Base-by-base conservation (phyloP, 2,888 invertebrate species). In the Campaea margaritaria region DNA sequence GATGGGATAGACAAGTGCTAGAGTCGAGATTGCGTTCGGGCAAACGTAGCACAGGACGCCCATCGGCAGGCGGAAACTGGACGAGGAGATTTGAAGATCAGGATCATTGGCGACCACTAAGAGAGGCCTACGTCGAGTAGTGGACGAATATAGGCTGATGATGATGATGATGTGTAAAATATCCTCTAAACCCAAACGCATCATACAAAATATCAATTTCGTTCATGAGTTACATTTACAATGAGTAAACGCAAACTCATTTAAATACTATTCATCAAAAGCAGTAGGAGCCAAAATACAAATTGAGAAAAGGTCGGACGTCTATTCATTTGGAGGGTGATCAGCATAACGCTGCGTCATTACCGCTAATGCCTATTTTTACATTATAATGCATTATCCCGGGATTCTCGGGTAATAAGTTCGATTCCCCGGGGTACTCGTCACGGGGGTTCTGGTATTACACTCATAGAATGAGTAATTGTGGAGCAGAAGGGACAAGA, bases 281-380 rank as follows among this genome's bases (percentile, higher is more conserved):
- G 65, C 70, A 67, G 67, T 67, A 63, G 68, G 67, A 61, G 42
- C 43, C 42, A 55, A 51, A 47, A 58, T 56, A 51, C 16, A 49
- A 68, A 67, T 64, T 65, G 15, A 41, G 47, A 68, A 72, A 65
- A 69, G 51, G 64, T 68, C 66, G 64, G 31, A 31, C 31, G 72
- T 16, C 36, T 27, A 72, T 71, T 74, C 74, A 75, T 74, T 64
- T 1, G 52, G 62, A 73, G 72, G 74, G 79, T 81, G 80, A 86
- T 85, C 81, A 79, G 76, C 76, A 78, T 73, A 82, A 75, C 75
- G 87, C 84, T 79, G 75, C 79, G 83, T 90, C 89, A 87, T 86
- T 84, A 83, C 81, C 71, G 75, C 73, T 76, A 81, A 85, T 84
- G 81, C 80, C 73, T 77, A 80, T 74, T 82, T 72, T 80, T 79